These are phyloP conservation scores for Meloe dianella DNA, from an alignment of 2,888 invertebrate species.

Conservation along the genomic window DNA sequence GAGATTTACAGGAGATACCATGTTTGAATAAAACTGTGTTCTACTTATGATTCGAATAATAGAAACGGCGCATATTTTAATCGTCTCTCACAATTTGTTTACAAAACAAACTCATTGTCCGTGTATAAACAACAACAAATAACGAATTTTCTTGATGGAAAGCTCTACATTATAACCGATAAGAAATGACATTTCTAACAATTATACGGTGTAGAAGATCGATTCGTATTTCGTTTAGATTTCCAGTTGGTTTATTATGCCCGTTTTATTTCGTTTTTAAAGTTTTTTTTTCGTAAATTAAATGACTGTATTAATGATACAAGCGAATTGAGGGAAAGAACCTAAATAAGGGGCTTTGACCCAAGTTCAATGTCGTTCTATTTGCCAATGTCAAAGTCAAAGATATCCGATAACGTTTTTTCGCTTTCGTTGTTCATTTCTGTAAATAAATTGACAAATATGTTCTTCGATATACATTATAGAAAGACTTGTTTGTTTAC, in stretches of 20 bases:
- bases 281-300: not conserved
- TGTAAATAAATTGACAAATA: not conserved
- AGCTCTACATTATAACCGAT: not conserved
- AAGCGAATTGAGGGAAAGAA: no score
- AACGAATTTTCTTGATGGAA: not conserved
- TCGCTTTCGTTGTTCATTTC: not conserved
- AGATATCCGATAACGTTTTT: not conserved
- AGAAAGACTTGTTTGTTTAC: not conserved
- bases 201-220: no score
- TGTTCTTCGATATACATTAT: not conserved
- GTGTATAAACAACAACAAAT: not conserved
- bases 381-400: not conserved
- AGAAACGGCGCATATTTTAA: not conserved
- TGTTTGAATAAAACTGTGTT: not conserved
- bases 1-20: not conserved
- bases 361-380: not conserved
- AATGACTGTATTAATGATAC: not conserved
- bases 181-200: not conserved
- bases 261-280: not conserved
- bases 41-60: not conserved
- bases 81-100: not conserved
- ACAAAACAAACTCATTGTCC: not conserved
- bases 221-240: no score
- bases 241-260: not conserved
- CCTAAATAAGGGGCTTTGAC: not conserved